A percentile compares a stretch with the other conserved stretches of the same genome.
Conservation (phyloP, 2,113 vertebrate genomes). For the Felis chaus region DNA sequence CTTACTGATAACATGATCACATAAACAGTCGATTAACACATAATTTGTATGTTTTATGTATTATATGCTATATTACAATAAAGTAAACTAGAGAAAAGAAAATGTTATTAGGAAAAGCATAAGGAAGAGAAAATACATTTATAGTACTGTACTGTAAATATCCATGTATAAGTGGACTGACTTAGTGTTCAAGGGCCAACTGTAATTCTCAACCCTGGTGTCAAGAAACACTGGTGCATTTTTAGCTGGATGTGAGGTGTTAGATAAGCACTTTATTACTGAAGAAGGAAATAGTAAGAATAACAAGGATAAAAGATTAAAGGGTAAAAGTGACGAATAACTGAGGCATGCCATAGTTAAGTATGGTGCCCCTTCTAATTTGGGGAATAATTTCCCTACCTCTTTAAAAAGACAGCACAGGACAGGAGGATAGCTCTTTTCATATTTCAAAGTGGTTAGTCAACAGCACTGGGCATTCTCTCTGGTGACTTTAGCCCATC, state of each 20-base stretch:
- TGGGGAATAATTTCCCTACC: not conserved
- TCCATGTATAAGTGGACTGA: not conserved
- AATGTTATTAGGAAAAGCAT: not conserved
- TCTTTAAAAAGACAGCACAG: not conserved
- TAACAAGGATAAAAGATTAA: not conserved
- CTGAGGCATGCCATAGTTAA: not conserved
- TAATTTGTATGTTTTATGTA: not conserved
- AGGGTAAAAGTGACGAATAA: not conserved
- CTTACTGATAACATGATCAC: not conserved
- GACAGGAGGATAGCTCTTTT: not conserved
- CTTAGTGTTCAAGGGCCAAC: not conserved
- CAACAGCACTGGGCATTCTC: not conserved
- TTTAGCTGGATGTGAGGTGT: not conserved
- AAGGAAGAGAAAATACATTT: not conserved
- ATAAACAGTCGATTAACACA: not conserved
- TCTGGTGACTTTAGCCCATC: not conserved
- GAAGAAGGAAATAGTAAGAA: slow-evolving; percentile 36
- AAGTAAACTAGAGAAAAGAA: not conserved
- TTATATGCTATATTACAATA: not conserved
- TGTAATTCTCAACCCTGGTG: not conserved
- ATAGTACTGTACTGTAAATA: not conserved
- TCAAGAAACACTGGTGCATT: not conserved
- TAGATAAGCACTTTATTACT: slow-evolving; percentile 15
- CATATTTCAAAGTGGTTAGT: not conserved
- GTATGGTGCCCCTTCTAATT: not conserved